Evolutionary conservation across 2,113 vertebrate species (phyloP).

Genomic region (Brachyhypopomus gauderio): DNA sequence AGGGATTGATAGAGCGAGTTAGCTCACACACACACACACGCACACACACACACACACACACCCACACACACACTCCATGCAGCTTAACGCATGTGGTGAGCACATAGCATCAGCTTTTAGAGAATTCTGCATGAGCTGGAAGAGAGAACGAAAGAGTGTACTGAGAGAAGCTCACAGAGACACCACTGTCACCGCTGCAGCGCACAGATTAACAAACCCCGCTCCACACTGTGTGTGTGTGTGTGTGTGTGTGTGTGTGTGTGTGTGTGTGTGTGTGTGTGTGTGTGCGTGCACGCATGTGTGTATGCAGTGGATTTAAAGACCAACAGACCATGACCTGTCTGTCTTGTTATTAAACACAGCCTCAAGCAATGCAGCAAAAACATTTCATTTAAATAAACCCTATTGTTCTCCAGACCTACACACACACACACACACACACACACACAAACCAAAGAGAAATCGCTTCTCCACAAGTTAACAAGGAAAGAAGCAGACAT

Average conservation of each 20-base stretch:
- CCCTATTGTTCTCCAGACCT: background rate
- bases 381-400: constrained; percentile 60
- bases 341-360: constrained; percentile 61
- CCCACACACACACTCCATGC: background rate
- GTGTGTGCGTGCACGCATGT: constrained; percentile 1
- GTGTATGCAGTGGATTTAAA: constrained; percentile 62
- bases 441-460: background rate
- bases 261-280: constrained; percentile 6
- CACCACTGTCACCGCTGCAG: constrained; percentile 26
- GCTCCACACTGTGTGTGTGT: background rate
- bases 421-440: constrained; percentile 18
- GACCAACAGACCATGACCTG: constrained; percentile 61
- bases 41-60: background rate
- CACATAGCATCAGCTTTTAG: constrained; percentile 1
- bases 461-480: too few species aligned
- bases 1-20: constrained; percentile 52
- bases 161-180: constrained; percentile 40
- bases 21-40: background rate
- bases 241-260: background rate
- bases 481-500: too few species aligned
- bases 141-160: constrained; percentile 12
- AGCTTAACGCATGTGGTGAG: background rate
- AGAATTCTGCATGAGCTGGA: background rate
- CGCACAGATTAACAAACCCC: constrained; percentile 30
- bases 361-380: constrained; percentile 55